These are phyloP conservation scores for Prionailurus bengalensis DNA, from an alignment of 2,113 vertebrate genomes.

Conservation along the genomic window DNA sequence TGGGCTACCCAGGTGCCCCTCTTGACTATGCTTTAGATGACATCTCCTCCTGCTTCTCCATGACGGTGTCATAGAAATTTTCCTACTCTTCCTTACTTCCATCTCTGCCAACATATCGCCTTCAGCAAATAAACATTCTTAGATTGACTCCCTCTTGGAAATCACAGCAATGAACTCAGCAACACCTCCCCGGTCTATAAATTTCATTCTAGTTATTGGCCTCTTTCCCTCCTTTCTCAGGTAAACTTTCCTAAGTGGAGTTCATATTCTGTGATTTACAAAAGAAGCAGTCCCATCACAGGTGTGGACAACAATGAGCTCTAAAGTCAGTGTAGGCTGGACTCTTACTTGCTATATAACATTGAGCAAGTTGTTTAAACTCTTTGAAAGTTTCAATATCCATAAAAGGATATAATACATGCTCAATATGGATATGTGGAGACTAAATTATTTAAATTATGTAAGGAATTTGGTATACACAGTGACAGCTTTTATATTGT, in stretches of 20 bases:
- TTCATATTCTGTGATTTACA: neutral
- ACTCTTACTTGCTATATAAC: neutral
- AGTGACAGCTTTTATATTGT: neutral
- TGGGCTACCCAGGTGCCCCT: neutral
- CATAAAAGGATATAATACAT: neutral
- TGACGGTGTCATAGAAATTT: neutral
- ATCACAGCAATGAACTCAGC: neutral
- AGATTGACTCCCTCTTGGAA: neutral
- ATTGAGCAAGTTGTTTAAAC: neutral
- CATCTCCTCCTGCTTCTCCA: neutral
- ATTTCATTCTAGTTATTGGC: neutral
- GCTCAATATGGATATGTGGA: neutral
- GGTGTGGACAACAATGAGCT: neutral
- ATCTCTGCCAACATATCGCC: neutral
- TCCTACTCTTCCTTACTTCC: neutral
- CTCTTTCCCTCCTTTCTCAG: neutral
- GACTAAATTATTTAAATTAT: neutral
- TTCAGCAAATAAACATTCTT: neutral
- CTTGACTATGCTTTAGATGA: neutral
- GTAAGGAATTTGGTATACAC: neutral
- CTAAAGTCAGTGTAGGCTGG: neutral
- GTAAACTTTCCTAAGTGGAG: neutral
- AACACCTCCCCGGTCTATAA: neutral
- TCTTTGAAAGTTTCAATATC: neutral
- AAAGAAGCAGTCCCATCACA: neutral